These are phyloP conservation scores for Passerina amoena DNA, from an alignment of 2,113 vertebrate species.

Conservation along the genomic window DNA sequence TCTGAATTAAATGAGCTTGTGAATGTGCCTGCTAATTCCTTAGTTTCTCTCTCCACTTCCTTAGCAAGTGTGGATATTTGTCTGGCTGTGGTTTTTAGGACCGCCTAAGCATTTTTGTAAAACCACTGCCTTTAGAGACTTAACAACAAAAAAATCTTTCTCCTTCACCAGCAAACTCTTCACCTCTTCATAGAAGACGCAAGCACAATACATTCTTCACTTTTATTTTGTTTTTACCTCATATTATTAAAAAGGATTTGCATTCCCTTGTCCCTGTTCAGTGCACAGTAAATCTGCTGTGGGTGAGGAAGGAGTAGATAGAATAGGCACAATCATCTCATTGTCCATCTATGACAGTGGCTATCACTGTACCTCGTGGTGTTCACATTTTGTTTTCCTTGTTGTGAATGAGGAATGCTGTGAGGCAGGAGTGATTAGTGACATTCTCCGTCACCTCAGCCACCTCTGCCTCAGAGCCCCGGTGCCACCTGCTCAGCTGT, in stretches of 20 bases:
- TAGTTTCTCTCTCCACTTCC: conserved; percentile 39
- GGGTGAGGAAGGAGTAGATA: neutral
- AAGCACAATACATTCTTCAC: neutral
- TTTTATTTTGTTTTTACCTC: neutral
- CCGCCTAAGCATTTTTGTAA: conserved; percentile 23
- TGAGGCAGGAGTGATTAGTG: neutral
- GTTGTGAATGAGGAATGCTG: neutral
- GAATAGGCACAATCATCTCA: neutral
- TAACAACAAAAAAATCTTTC: neutral
- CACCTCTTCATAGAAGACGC: neutral
- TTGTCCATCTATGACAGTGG: neutral
- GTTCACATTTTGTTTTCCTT: neutral
- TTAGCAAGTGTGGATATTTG: conserved; percentile 17
- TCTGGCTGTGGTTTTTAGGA: conserved; percentile 31
- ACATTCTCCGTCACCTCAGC: neutral
- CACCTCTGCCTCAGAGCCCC: neutral
- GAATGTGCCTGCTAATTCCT: conserved; percentile 63
- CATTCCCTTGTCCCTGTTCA: neutral
- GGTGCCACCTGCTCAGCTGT: rapidly evolving
- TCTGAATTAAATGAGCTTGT: conserved; percentile 67
- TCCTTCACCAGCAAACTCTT: conserved; percentile 4
- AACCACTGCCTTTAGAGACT: neutral
- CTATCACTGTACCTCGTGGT: neutral
- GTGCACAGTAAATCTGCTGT: neutral
- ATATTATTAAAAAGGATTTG: neutral